Base-by-base conservation (phyloP, 2,113 vertebrate genomes). In the Gobio gobio region DNA sequence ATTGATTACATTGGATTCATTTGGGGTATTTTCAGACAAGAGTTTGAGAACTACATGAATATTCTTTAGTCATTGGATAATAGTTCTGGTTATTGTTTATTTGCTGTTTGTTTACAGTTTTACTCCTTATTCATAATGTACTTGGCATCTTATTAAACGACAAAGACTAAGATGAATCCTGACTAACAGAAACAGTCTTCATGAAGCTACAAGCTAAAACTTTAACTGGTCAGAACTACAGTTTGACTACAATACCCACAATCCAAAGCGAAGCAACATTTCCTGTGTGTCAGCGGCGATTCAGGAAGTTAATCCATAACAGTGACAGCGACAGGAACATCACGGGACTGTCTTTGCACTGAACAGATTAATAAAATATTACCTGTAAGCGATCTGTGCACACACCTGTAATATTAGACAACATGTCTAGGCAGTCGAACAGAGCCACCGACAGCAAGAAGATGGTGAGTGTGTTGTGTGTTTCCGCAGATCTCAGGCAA, bases 381-480 rank as follows among this genome's bases (percentile, higher is more conserved):
- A 88, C 82, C 86, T 87, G 86, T 61, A 10, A 87, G 16, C 66
- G 83, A 66, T 75, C 86, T 68, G 77, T 68, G 77, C 85, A 86
- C 86, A 84, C 66, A 20, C 78, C 80, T 49, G 86, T 84, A 91
- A 91, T 74, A 80, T 84, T 80, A 87, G 89, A 90, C 91, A 96
- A 88, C 90, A 99, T 99, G 97, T 98, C 97, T 82, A 95, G 97
- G 85, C 97, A 99, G 88, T 95, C 96, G 84, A 97, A 95, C 92
- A 95, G 98, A 91, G 95, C 96, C 85, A 94, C 96, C 79, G 97
- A 99, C 93, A 97, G 93, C 95, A 99, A 99, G 93, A 99, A 98
- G 93, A 99, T 99, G 97, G 98, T 99, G 95, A 96, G 91, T 66
- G 43, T 64, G 54, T 29, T 10, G 18, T 10, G 49, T 80, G 47